A percentile compares a stretch with the other conserved stretches of the same genome.
Evolutionary conservation across 2,797 vertebrate species (phyloP).

Genomic region (Sorex maritimensis): DNA sequence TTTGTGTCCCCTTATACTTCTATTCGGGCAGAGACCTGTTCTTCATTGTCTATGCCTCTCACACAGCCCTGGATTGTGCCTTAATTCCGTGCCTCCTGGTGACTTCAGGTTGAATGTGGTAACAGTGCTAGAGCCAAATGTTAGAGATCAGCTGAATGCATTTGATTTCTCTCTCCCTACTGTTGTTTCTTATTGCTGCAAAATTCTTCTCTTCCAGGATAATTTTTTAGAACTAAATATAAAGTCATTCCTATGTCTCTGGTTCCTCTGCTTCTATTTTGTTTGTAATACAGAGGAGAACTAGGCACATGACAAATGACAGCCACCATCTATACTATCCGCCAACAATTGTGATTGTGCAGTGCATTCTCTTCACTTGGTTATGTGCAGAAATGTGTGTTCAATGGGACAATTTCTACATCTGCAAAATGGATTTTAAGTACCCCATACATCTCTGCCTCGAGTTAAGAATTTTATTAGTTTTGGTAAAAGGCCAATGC

Average conservation of each 20-base stretch:
- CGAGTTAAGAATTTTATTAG: conserved; percentile 50
- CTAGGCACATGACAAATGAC: neutral
- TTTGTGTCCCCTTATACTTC: neutral
- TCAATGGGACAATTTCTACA: neutral
- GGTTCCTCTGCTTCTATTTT: neutral
- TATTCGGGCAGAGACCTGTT: neutral
- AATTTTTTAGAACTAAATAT: neutral
- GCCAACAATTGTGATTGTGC: neutral
- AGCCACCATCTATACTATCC: neutral
- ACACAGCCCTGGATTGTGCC: neutral
- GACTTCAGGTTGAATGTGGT: neutral
- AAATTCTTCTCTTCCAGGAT: conserved; percentile 50
- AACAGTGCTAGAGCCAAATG: neutral
- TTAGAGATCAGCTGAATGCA: neutral
- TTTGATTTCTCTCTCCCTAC: conserved; percentile 40
- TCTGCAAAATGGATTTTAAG: neutral
- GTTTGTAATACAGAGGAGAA: neutral
- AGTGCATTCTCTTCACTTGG: neutral
- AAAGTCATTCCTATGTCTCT: neutral
- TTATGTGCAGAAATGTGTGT: neutral
- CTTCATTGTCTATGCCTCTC: conserved; percentile 1
- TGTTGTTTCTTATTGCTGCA: conserved; percentile 14
- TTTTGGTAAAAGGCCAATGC: conserved; percentile 61
- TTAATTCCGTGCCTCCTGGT: neutral
- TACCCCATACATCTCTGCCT: neutral